A percentile compares a stretch with the other conserved stretches of the same genome.
phyloP scores from a whole-genome alignment of 2,113 vertebrate species.

The Rhea pennata region DNA sequence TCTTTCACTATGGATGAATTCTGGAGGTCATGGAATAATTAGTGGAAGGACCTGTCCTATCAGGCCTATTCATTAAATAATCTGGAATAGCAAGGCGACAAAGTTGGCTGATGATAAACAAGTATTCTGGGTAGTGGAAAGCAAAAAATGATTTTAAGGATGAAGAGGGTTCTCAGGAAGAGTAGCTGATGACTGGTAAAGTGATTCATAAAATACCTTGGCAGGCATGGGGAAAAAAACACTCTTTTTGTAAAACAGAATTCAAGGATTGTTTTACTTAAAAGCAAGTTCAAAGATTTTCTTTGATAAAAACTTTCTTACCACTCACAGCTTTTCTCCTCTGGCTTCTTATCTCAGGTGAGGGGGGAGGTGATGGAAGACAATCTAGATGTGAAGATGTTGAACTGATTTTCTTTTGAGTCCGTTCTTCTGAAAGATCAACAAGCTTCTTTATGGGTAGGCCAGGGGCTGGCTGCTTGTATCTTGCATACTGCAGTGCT shows the following conservation, averaged over 20 bases:
- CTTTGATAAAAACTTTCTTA: constrained; percentile 70
- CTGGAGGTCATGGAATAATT: not conserved
- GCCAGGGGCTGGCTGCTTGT: constrained; percentile 88
- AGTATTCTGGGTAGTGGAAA: not conserved
- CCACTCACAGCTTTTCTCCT: constrained; percentile 84
- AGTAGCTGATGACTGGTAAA: not conserved
- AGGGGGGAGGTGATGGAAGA: constrained; percentile 90
- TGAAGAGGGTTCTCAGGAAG: not conserved
- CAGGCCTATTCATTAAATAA: not conserved
- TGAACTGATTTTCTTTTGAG: constrained; percentile 89
- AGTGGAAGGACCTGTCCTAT: not conserved
- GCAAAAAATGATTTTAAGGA: not conserved
- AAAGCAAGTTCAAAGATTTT: not conserved
- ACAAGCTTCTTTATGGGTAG: constrained; percentile 85
- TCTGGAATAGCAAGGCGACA: not conserved
- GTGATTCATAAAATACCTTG: not conserved
- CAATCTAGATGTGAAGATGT: constrained; percentile 91
- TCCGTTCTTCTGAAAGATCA: constrained; percentile 74
- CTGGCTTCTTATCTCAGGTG: constrained; percentile 83
- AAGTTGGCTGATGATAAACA: not conserved
- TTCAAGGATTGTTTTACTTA: not conserved
- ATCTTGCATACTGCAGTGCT: constrained; percentile 92
- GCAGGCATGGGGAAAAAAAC: not conserved
- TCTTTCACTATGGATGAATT: not conserved
- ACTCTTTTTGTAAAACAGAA: not conserved